phyloP scores from a whole-genome alignment of 2,113 vertebrate species.

The Rhipidura dahli region DNA sequence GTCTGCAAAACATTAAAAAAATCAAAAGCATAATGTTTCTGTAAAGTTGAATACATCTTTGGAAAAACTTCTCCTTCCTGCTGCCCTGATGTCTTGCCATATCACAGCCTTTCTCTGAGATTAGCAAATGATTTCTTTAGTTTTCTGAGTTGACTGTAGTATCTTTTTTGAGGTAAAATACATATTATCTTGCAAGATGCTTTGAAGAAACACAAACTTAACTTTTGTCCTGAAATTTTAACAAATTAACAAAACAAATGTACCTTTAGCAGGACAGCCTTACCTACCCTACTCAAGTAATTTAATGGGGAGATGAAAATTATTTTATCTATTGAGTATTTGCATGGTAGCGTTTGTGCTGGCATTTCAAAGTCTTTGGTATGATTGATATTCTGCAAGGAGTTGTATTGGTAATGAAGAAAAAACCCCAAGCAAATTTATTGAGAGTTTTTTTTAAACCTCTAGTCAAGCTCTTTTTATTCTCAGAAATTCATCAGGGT shows the following conservation, averaged over 20 bases:
- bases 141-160: not conserved
- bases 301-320: not conserved
- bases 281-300: not conserved
- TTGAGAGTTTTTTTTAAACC: not conserved
- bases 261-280: not conserved
- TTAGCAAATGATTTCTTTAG: not conserved
- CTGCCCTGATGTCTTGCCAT: rapidly evolving
- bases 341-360: not conserved
- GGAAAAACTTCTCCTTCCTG: not conserved
- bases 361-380: not conserved
- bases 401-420: not conserved
- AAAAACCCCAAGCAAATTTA: not conserved
- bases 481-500: not conserved
- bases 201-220: not conserved
- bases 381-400: not conserved
- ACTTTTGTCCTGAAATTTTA: not conserved
- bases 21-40: not conserved
- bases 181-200: not conserved
- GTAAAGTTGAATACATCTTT: not conserved
- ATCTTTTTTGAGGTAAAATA: not conserved
- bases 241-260: not conserved
- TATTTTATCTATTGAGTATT: not conserved
- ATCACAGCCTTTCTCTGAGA: not conserved
- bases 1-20: not conserved
- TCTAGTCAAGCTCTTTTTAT: not conserved